phyloP scores from a whole-genome alignment of 2,113 vertebrate genomes.

The Leucoraja erinaceus region DNA sequence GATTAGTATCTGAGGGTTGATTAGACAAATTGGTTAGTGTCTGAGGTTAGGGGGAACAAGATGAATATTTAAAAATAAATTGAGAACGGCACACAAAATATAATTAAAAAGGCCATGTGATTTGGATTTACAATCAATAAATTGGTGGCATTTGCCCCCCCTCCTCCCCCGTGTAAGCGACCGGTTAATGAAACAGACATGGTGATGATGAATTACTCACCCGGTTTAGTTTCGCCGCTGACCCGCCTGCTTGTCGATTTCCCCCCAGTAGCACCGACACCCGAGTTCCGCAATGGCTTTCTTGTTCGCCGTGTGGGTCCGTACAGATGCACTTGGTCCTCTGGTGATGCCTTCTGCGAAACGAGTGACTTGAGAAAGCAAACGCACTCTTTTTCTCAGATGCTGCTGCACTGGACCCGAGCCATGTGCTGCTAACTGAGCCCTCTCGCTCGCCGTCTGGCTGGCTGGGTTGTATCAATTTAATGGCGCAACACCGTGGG shows the following conservation, averaged over 20 bases:
- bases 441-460: neutral
- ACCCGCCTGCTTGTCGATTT: slow-evolving; percentile 49
- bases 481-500: neutral
- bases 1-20: no score
- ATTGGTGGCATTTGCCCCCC: slow-evolving; percentile 23
- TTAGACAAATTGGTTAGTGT: no score
- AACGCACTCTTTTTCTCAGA: slow-evolving; percentile 26
- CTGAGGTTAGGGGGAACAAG: neutral
- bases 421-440: slow-evolving; percentile 17
- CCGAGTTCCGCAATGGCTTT: neutral
- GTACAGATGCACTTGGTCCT: slow-evolving; percentile 26
- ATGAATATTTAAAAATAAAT: neutral
- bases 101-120: neutral
- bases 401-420: neutral
- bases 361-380: neutral
- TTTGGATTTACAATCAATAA: neutral
- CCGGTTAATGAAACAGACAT: slow-evolving; percentile 35
- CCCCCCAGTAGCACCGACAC: neutral
- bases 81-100: neutral
- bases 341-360: neutral
- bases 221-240: slow-evolving; percentile 49
- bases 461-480: slow-evolving; percentile 15
- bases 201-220: slow-evolving; percentile 52
- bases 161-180: neutral
- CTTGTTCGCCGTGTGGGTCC: neutral